Evolutionary conservation across 2,113 vertebrate genomes (phyloP).

Genomic region (Acanthochromis polyacanthus): DNA sequence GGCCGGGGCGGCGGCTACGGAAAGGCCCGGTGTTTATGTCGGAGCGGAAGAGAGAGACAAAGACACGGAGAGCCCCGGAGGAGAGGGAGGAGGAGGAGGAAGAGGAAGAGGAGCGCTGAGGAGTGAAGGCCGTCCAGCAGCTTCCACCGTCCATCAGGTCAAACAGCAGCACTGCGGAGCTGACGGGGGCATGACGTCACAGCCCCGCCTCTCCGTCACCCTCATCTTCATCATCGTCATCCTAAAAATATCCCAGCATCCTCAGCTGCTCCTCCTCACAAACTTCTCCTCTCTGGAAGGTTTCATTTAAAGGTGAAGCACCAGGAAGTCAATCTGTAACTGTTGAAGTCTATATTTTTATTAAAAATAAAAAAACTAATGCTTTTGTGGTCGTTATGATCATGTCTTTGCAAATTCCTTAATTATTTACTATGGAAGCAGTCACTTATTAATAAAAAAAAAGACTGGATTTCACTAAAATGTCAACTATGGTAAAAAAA

Average conservation of each 20-base stretch:
- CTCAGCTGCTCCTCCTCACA: slow-evolving; percentile 22
- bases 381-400: too few species aligned
- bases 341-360: too few species aligned
- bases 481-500: too few species aligned
- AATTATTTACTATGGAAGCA: too few species aligned
- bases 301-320: too few species aligned
- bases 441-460: too few species aligned
- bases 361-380: too few species aligned
- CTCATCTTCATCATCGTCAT: slow-evolving; percentile 34
- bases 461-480: too few species aligned
- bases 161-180: slow-evolving; percentile 44
- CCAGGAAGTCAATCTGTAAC: too few species aligned
- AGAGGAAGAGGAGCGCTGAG: too few species aligned
- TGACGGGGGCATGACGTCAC: slow-evolving; percentile 21
- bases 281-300: too few species aligned
- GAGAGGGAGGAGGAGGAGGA: not conserved
- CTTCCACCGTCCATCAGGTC: slow-evolving; percentile 29
- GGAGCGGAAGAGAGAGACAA: slow-evolving; percentile 9
- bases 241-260: slow-evolving; percentile 55
- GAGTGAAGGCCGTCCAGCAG: not conserved
- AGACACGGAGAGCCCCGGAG: not conserved
- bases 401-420: too few species aligned
- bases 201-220: slow-evolving; percentile 40
- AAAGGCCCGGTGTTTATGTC: slow-evolving; percentile 26
- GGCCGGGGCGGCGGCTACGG: slow-evolving; percentile 27